These are phyloP conservation scores for Cantharis rufa DNA, from an alignment of 2,888 invertebrate species.

Conservation along the genomic window DNA sequence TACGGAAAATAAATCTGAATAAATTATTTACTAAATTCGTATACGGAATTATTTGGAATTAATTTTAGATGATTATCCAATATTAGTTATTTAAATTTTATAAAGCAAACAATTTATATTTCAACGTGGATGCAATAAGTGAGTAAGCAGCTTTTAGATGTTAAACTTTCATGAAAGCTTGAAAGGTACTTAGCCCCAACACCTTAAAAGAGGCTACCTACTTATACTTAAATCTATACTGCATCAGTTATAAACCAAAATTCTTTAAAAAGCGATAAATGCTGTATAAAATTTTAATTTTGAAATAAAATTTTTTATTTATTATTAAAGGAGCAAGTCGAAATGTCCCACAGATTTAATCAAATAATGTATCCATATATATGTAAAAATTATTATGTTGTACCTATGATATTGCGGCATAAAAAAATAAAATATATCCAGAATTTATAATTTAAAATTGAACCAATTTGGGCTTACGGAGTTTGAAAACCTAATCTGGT, in stretches of 20 bases:
- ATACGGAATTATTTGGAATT: constrained; percentile 13
- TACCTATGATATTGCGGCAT: background rate
- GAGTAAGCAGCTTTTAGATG: constrained; percentile 21
- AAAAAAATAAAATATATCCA: background rate
- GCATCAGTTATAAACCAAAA: constrained; percentile 10
- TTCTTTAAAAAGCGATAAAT: background rate
- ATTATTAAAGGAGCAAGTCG: background rate
- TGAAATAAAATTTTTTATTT: background rate
- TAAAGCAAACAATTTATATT: constrained; percentile 27
- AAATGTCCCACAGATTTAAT: background rate
- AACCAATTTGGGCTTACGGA: constrained; percentile 28
- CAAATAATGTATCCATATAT: background rate
- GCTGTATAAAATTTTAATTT: background rate
- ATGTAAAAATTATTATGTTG: background rate
- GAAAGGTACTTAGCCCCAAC: constrained; percentile 23
- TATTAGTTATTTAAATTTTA: constrained; percentile 21
- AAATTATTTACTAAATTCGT: background rate
- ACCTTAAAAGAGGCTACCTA: constrained; percentile 18
- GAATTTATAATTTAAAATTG: constrained; percentile 18
- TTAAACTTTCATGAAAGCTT: constrained; percentile 25
- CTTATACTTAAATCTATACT: constrained; percentile 17
- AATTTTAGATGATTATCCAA: constrained; percentile 18
- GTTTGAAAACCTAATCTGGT: constrained; percentile 31
- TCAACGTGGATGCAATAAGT: constrained; percentile 19
- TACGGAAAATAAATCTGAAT: background rate